A percentile compares a stretch with the other conserved stretches of the same genome.
Evolutionary conservation across 1,140 invertebrate species (phyloP).

Genomic region (Drosophila ohnishii): DNA sequence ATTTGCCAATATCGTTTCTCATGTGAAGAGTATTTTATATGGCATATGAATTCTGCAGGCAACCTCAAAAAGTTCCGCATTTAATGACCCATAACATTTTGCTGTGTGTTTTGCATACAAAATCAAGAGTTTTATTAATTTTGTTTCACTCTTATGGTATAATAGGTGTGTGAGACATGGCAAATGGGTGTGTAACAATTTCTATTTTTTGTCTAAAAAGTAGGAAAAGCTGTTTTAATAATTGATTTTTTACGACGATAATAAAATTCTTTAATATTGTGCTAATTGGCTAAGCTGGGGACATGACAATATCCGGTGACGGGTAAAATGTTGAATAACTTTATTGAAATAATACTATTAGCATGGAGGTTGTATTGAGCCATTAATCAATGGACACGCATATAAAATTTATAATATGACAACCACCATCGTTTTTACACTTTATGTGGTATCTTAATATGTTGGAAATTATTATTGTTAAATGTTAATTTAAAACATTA

Average conservation of each 20-base stretch:
- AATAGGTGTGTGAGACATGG: slow-evolving; percentile 51
- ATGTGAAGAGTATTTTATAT: slow-evolving; percentile 33
- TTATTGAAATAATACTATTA: slow-evolving; percentile 2
- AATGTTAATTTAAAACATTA: not conserved
- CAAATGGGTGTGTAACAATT: slow-evolving; percentile 39
- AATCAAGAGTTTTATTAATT: slow-evolving; percentile 30
- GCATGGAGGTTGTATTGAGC: not conserved
- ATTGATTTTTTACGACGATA: slow-evolving; percentile 54
- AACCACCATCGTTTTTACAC: not conserved
- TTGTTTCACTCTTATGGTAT: slow-evolving; percentile 34
- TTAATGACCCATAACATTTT: slow-evolving; percentile 68
- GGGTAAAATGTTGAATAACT: slow-evolving; percentile 50
- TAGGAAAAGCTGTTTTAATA: slow-evolving; percentile 44
- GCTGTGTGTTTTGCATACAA: slow-evolving; percentile 17
- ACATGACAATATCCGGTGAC: slow-evolving; percentile 58
- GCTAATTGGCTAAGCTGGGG: slow-evolving; percentile 59
- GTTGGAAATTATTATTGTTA: not conserved
- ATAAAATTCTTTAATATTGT: slow-evolving; percentile 62
- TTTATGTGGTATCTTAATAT: not conserved
- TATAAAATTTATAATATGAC: not conserved
- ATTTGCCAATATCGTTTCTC: slow-evolving; percentile 65
- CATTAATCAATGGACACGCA: not conserved
- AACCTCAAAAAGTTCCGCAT: slow-evolving; percentile 55
- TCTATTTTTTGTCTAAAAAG: slow-evolving; percentile 20
- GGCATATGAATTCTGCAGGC: slow-evolving; percentile 21